Percentiles rank a stretch among this genome's conserved stretches.
Evolutionary conservation across 2,888 invertebrate species (phyloP).

Genomic region (Antheraea yamamai): DNA sequence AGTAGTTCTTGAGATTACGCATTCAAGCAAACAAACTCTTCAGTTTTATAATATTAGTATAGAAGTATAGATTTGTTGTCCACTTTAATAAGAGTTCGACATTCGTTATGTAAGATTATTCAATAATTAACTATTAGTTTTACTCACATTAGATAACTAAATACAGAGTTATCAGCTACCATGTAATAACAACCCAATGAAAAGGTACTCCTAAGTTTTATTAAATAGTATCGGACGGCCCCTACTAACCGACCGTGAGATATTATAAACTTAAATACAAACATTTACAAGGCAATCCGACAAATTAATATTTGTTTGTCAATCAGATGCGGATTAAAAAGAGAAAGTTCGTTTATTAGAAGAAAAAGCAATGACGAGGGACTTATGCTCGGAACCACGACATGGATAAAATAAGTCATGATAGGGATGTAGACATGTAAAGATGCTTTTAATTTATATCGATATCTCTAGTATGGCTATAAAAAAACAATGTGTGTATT

Average conservation of each 20-base stretch:
- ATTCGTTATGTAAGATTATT: not conserved
- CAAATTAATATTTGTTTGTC: conserved; percentile 64
- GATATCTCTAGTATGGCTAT: too few species aligned
- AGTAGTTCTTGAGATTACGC: too few species aligned
- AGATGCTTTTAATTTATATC: too few species aligned
- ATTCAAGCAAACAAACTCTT: too few species aligned
- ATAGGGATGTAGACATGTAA: too few species aligned
- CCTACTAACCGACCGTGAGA: conserved; percentile 58
- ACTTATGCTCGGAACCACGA: not conserved
- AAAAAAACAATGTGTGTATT: too few species aligned
- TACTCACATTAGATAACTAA: not conserved
- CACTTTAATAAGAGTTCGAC: too few species aligned
- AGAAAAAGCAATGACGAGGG: not conserved
- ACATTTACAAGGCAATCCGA: conserved; percentile 66
- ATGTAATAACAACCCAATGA: not conserved
- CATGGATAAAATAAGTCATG: not conserved
- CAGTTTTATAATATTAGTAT: too few species aligned
- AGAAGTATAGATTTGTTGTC: too few species aligned
- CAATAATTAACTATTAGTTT: not conserved
- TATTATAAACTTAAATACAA: conserved; percentile 44
- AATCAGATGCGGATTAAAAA: conserved; percentile 7
- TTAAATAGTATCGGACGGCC: conserved; percentile 37
- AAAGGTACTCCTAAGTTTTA: conserved; percentile 18
- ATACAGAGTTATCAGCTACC: not conserved
- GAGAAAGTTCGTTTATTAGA: conserved; percentile 10